Evolutionary conservation across 2,113 vertebrate genomes (phyloP), one percentile per base, ranked within the genome.

Genomic region (Corydoras maculifer): DNA sequence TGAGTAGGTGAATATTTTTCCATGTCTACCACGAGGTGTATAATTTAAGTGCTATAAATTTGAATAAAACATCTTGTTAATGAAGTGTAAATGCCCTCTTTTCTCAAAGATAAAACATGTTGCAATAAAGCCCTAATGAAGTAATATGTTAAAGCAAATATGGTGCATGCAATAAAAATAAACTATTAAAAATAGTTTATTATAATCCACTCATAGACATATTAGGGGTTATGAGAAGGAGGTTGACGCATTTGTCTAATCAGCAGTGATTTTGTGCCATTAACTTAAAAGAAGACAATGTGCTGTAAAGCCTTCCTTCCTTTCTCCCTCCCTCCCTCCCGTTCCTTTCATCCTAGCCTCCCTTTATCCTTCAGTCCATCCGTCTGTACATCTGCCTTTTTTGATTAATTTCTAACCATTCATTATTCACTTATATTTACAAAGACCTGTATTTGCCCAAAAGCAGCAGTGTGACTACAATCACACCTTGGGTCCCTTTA

Each of bases 81-180:
- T 43, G 7, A 43, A 43, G 35, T 43, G 35, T 43, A 43, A 43
- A 43, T 43, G 35, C 70, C 15, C 31, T 51, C 51, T 32, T 61
- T 68, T 70, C 65, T 53, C 54, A 35, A 18, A 65, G 53, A 65
- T 68, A 51, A 51, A 74, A 64, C 62, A 63, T 68, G 68, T 62
- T 60, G 63, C 55, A 59, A 74, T 61, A 67, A 78, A 74, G 69
- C 72, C 70, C 77, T 77, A 78, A 82, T 80, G 69, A 82, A 79
- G 63, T 62, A 75, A 77, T 71, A 68, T 29, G 62, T 69, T 73
- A 55, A 64, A 65, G 70, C 64, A 63, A 58, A 55, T 59, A 43
- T 11, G 61, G 18, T 15, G 61, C 58, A 11, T 67, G 57, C 55
- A 65, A 73, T 73, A 65, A 69, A 59, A 13, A 65, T 43, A 43